Evolutionary conservation across 1,140 invertebrate genomes (phyloP).

Genomic region (Asobara japonica): DNA sequence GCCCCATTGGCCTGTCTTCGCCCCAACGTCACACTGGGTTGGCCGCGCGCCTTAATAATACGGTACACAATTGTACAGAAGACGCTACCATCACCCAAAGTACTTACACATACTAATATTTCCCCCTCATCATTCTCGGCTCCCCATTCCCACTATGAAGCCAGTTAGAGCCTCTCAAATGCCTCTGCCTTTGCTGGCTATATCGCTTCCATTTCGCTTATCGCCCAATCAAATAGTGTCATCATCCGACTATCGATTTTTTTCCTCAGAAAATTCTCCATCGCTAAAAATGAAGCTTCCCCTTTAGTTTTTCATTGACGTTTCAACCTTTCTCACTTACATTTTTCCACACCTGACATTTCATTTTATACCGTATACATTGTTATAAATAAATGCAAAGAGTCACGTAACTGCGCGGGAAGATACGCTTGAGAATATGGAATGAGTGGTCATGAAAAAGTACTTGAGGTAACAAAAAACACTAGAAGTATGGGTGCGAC

Average conservation of each 20-base stretch:
- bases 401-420: background rate
- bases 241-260: no score
- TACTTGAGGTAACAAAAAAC: background rate
- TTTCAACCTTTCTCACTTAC: no score
- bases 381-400: background rate
- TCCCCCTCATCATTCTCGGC: background rate
- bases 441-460: background rate
- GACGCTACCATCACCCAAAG: background rate
- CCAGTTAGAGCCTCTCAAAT: background rate
- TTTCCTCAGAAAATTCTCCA: no score
- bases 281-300: no score
- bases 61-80: background rate
- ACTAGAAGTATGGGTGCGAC: background rate
- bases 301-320: no score
- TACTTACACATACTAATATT: background rate
- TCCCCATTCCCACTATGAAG: background rate
- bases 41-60: background rate
- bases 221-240: background rate
- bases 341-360: no score
- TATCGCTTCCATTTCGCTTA: background rate
- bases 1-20: background rate
- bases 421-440: background rate
- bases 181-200: no score
- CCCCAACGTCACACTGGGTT: background rate
- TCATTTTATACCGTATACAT: background rate